Percentiles rank a stretch among this genome's conserved stretches.
These are phyloP conservation scores for Neostethus bicornis DNA, from an alignment of 2,797 vertebrate genomes.

Conservation along the genomic window DNA sequence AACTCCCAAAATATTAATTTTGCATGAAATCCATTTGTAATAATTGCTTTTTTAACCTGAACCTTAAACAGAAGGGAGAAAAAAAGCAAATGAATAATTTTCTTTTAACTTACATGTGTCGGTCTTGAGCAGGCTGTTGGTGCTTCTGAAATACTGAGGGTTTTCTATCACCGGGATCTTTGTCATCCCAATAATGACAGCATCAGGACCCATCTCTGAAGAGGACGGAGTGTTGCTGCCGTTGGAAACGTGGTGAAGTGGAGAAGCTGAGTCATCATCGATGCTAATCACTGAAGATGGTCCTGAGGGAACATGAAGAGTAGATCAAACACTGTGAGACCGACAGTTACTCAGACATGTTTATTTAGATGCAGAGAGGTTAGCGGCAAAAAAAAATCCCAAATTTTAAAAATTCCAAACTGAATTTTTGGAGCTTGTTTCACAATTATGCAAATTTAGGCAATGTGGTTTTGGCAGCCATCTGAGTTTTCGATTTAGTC, in stretches of 20 bases:
- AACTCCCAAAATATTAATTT: too few species aligned
- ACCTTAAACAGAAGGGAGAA: too few species aligned
- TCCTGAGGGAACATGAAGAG: constrained; percentile 73
- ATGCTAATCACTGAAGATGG: constrained; percentile 98
- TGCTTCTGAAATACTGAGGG: constrained; percentile 98
- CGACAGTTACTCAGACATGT: constrained; percentile 20
- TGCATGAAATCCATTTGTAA: too few species aligned
- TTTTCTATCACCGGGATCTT: constrained; percentile 99
- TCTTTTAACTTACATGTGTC: constrained; percentile 89
- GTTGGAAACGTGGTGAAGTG: constrained; percentile 97
- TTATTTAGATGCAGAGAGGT: not conserved
- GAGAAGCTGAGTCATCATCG: constrained; percentile 95
- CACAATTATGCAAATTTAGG: too few species aligned
- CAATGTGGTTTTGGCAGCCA: too few species aligned
- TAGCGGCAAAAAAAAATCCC: constrained; percentile 28
- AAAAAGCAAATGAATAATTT: too few species aligned
- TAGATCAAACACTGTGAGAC: not conserved
- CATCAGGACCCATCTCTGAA: constrained; percentile 93
- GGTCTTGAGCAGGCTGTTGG: constrained; percentile 92
- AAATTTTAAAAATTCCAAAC: too few species aligned
- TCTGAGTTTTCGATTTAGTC: too few species aligned
- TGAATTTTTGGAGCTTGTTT: too few species aligned
- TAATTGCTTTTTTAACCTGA: too few species aligned
- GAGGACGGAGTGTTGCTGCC: constrained; percentile 97
- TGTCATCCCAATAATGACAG: constrained; percentile 97